Conservation (phyloP, 2,113 vertebrate genomes). For the Pipra filicauda region DNA sequence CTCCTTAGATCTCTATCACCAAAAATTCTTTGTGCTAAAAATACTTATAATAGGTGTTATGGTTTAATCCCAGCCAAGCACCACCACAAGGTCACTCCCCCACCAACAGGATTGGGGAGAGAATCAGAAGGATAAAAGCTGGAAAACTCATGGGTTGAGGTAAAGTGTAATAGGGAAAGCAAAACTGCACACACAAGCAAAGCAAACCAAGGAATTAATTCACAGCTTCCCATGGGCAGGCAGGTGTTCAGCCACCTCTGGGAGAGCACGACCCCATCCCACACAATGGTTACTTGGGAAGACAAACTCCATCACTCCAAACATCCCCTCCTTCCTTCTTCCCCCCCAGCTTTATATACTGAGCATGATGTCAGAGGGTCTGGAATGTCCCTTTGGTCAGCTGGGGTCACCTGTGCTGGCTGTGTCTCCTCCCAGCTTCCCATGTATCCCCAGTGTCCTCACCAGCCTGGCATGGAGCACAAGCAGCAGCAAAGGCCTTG, state of each 20-base stretch:
- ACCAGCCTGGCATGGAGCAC: fast-evolving
- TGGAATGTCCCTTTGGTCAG: neutral
- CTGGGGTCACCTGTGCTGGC: neutral
- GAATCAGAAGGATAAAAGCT: neutral
- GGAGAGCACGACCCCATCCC: neutral
- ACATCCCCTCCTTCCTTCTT: neutral
- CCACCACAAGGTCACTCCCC: neutral
- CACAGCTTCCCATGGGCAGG: neutral
- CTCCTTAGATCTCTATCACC: neutral
- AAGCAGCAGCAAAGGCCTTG: neutral
- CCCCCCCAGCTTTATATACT: neutral
- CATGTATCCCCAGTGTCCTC: neutral
- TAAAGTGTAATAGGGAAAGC: neutral
- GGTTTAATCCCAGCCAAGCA: neutral
- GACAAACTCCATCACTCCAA: neutral
- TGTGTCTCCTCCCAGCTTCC: neutral
- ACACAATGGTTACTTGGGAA: neutral
- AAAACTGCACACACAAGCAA: neutral
- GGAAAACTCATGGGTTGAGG: neutral
- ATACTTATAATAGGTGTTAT: neutral
- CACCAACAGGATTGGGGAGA: neutral
- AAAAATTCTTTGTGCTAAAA: neutral
- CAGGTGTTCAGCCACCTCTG: neutral
- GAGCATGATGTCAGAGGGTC: neutral
- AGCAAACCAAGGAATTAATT: neutral